phyloP scores from a whole-genome alignment of 2,888 invertebrate genomes.

The Epirrhoe tristata region DNA sequence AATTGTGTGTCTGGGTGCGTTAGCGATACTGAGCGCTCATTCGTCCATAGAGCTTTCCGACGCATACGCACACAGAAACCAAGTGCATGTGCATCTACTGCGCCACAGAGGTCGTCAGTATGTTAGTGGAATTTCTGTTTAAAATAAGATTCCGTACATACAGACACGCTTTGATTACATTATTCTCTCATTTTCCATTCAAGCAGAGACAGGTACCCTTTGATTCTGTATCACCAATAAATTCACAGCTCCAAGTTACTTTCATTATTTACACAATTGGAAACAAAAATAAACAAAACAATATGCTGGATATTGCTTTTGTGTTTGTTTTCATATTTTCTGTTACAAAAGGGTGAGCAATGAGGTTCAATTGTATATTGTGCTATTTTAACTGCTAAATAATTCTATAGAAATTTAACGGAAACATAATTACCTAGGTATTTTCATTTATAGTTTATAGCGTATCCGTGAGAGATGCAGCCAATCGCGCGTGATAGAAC shows the following conservation, averaged over 20 bases:
- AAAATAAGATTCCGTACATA: background rate
- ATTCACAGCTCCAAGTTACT: slow-evolving; percentile 40
- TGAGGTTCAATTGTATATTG: slow-evolving; percentile 15
- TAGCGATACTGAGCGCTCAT: too few species aligned
- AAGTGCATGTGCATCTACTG: too few species aligned
- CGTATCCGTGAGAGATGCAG: too few species aligned
- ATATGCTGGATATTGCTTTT: slow-evolving; percentile 40
- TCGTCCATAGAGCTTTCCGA: too few species aligned
- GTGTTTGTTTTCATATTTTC: slow-evolving; percentile 35
- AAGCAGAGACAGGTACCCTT: slow-evolving; percentile 22
- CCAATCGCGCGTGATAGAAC: too few species aligned
- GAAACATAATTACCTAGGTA: too few species aligned
- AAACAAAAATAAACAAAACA: slow-evolving; percentile 45
- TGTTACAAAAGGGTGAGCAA: slow-evolving; percentile 9
- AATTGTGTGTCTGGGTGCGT: too few species aligned
- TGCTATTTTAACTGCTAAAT: background rate
- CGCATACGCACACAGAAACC: too few species aligned
- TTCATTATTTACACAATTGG: slow-evolving; percentile 41
- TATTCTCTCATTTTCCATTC: background rate
- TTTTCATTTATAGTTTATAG: too few species aligned
- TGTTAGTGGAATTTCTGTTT: too few species aligned
- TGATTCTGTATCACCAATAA: slow-evolving; percentile 41
- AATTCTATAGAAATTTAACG: too few species aligned
- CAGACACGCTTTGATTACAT: background rate
- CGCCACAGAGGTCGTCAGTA: too few species aligned